These are phyloP conservation scores for Mythimna albipuncta DNA, from an alignment of 2,888 invertebrate genomes.

Conservation along the genomic window DNA sequence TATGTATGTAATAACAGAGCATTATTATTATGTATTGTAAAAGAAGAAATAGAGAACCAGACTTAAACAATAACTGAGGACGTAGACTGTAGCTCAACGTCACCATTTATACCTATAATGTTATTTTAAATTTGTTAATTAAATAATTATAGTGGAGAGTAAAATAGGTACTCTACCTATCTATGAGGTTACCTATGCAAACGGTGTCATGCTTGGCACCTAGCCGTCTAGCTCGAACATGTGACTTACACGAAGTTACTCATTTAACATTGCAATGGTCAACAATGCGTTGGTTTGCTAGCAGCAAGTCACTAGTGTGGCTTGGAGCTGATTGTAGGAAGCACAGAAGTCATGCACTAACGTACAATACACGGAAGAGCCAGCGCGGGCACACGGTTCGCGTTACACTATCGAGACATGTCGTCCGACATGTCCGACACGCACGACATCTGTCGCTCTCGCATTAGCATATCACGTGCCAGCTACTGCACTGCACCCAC, in stretches of 20 bases:
- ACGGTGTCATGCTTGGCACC: too few species aligned
- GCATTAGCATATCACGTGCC: constrained; percentile 38
- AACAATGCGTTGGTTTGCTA: not conserved
- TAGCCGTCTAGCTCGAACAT: too few species aligned
- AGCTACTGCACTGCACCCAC: not conserved
- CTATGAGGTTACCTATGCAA: not conserved
- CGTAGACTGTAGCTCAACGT: not conserved
- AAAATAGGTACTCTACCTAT: not conserved
- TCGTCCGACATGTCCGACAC: constrained; percentile 56
- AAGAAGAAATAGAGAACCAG: too few species aligned
- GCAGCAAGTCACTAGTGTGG: not conserved
- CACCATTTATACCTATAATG: not conserved
- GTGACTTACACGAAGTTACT: not conserved
- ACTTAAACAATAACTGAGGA: too few species aligned
- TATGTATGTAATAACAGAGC: too few species aligned
- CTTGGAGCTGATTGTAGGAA: not conserved
- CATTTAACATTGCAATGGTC: not conserved
- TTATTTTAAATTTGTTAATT: not conserved
- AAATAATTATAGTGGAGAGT: not conserved
- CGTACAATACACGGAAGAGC: not conserved
- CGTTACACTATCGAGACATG: constrained; percentile 49
- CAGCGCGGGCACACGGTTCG: constrained; percentile 23
- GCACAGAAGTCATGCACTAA: not conserved
- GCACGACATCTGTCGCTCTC: constrained; percentile 51
- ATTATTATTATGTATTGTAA: too few species aligned